Evolutionary conservation across 53 echinoderm and acorn worm genomes (phyloP).

Genomic region (Echinometra lucunter): DNA sequence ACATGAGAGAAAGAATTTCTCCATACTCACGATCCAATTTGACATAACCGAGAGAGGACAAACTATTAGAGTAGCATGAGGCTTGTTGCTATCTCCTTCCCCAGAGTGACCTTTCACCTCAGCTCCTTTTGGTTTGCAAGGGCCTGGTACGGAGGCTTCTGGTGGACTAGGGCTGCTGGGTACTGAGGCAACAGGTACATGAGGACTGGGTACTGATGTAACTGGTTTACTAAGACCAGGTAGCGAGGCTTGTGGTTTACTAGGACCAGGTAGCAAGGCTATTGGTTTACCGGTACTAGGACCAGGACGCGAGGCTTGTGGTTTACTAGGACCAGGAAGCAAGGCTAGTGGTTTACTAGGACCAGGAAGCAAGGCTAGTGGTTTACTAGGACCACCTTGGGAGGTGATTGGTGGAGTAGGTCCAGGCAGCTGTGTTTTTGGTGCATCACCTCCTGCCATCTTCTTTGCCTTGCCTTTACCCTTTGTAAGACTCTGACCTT

Average conservation of each 20-base stretch:
- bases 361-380: neutral
- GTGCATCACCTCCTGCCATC: neutral
- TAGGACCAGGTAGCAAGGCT: neutral
- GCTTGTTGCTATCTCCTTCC: conserved; percentile 58
- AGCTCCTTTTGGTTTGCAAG: neutral
- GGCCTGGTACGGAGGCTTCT: neutral
- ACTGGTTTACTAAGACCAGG: conserved; percentile 3
- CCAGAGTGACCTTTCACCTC: conserved; percentile 44
- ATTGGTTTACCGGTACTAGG: neutral
- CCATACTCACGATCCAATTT: conserved; percentile 91
- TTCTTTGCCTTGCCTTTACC: conserved; percentile 39
- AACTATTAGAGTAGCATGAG: conserved; percentile 88
- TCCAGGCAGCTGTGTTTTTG: neutral
- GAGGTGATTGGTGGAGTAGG: neutral
- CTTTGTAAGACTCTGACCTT: conserved; percentile 53
- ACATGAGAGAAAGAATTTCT: neutral
- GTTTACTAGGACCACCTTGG: neutral
- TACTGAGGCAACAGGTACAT: neutral
- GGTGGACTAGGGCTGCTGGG: neutral
- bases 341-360: neutral
- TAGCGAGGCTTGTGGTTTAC: conserved; percentile 14
- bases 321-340: neutral
- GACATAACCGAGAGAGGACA: conserved; percentile 91
- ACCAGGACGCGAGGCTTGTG: neutral
- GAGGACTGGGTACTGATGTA: too few species aligned